Base-by-base conservation (phyloP, 2,888 invertebrate species). In the Sminthurinus aureus region DNA sequence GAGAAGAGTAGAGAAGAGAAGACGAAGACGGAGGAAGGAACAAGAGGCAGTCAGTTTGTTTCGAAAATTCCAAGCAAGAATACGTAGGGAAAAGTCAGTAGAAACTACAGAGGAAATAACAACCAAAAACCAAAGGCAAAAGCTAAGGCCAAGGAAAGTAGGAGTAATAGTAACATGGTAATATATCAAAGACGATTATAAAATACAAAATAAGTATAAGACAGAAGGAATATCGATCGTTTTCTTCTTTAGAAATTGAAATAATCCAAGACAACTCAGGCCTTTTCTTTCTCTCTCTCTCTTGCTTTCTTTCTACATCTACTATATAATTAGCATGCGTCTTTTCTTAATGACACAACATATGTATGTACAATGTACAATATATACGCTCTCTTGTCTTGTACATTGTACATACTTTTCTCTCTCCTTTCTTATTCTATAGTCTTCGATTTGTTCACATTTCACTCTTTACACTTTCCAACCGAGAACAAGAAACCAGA, bases 321-420 rank as follows among this genome's bases (percentile, higher is more conserved):
- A 74, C 75, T 77, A 82, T 78, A 82, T 82, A 77, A 82, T 82
- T 82, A 82, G 82, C 82, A 82, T 82, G 82, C 77, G 77, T 82
- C 77, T 82, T 77, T 82, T 77, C 77, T 77, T 82, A 82, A 82
- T 82, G 82, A 82, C 82, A 82, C 71, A 13, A 51, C 75, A 75
- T 52, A 50, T 75, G 50, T 66, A 66, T 66, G 66, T n/a, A 66
- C 66, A 66, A n/a, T 38, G 38, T 38, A 38, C 6, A 4, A 38
- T 38, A 38, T 38, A 38, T 38, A 38, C 38, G 6, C 38, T 38
- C 38, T 38, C 38, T 38, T 38, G 38, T 38, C 38, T 38, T 38
- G 38, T 38, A 38, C 38, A 38, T 38, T 38, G 38, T 38, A 38
- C 38, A 38, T 38, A 38, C 38, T 38, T 38, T 58, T 58, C 58